Evolutionary conservation across 53 echinoderm and acorn worm species (phyloP).

Genomic region (Paelopatides confundens): DNA sequence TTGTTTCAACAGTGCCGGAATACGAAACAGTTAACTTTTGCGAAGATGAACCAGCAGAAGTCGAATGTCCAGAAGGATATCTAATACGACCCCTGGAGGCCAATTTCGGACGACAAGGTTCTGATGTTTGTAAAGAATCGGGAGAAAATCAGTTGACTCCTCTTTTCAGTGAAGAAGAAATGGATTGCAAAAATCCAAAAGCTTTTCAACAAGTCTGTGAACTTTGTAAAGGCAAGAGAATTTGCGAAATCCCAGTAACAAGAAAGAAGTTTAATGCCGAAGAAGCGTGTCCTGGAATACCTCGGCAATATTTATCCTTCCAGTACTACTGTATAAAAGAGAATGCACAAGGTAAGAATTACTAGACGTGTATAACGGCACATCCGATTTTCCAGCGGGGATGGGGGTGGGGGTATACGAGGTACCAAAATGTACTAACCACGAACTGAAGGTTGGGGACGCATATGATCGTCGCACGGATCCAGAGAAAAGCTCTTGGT

Average conservation of each 20-base stretch:
- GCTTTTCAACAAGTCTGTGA: slow-evolving; percentile 54
- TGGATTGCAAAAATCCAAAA: slow-evolving; percentile 58
- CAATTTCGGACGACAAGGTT: slow-evolving; percentile 85
- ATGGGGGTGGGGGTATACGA: no score
- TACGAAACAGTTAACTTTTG: slow-evolving; percentile 36
- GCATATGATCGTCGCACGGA: no score
- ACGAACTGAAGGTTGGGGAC: no score
- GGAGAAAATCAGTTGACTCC: slow-evolving; percentile 23
- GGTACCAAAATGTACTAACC: no score
- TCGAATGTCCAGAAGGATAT: slow-evolving; percentile 76
- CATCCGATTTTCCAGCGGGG: no score
- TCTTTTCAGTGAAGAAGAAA: slow-evolving; percentile 60
- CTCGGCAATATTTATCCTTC: slow-evolving; percentile 25
- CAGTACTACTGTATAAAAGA: slow-evolving; percentile 46
- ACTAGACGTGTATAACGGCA: no score
- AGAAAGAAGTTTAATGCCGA: slow-evolving; percentile 11
- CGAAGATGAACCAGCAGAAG: slow-evolving; percentile 1
- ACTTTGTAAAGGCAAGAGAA: slow-evolving; percentile 35
- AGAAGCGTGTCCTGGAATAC: slow-evolving; percentile 12
- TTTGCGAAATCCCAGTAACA: slow-evolving; percentile 36
- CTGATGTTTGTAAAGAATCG: slow-evolving; percentile 61
- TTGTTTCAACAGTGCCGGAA: slow-evolving; percentile 32
- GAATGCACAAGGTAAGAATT: background rate
- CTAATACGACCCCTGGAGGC: slow-evolving; percentile 82
- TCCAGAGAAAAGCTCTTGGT: no score